These are phyloP conservation scores for Sarcophaga rosellei DNA, from an alignment of 2,888 invertebrate species.

Conservation along the genomic window DNA sequence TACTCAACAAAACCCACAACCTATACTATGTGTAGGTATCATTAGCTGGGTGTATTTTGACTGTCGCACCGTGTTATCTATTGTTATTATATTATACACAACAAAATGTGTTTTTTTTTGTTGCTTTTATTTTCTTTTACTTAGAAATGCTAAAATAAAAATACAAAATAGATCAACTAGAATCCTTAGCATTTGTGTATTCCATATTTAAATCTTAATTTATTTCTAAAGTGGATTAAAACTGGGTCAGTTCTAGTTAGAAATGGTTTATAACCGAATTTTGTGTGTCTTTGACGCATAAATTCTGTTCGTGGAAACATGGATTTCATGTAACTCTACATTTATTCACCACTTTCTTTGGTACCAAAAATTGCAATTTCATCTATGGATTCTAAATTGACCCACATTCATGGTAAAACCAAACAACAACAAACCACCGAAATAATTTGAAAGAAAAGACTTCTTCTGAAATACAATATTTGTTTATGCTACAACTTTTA, in stretches of 20 bases:
- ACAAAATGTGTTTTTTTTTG: too few species aligned
- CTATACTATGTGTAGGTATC: too few species aligned
- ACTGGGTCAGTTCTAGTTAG: neutral
- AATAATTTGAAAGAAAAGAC: neutral
- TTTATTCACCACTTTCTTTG: conserved; percentile 28
- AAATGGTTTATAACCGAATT: neutral
- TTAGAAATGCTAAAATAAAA: too few species aligned
- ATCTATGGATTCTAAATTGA: conserved; percentile 21
- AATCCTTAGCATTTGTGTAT: too few species aligned
- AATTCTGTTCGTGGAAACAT: conserved; percentile 1
- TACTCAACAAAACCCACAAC: too few species aligned
- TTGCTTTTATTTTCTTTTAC: too few species aligned
- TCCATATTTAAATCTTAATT: neutral
- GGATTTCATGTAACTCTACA: neutral
- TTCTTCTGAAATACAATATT: neutral
- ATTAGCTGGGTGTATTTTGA: too few species aligned
- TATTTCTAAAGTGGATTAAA: neutral
- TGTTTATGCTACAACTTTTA: conserved; percentile 2
- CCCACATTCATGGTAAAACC: conserved; percentile 3
- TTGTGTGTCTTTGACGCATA: neutral
- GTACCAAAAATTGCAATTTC: neutral
- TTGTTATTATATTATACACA: too few species aligned
- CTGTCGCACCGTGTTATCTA: too few species aligned
- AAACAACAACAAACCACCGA: neutral
- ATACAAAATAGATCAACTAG: too few species aligned